Conservation (phyloP, 2,113 vertebrate species). For the Pterocles burchelli region DNA sequence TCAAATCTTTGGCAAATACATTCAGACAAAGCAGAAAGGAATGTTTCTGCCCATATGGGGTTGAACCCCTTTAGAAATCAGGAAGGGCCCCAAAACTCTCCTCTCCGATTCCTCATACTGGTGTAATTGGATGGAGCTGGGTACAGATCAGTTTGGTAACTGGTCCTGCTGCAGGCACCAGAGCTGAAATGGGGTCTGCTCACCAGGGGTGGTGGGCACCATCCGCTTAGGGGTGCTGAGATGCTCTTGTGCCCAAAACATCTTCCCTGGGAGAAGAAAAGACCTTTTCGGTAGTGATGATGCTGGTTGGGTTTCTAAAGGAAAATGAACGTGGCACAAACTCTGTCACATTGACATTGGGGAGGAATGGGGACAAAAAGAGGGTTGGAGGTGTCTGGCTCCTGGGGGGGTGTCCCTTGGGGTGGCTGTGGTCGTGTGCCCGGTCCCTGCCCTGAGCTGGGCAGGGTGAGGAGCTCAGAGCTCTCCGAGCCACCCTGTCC, state of each 20-base stretch:
- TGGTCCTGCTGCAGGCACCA: neutral
- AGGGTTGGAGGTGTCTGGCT: neutral
- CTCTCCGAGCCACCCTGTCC: neutral
- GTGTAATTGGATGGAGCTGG: neutral
- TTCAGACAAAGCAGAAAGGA: neutral
- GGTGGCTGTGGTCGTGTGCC: neutral
- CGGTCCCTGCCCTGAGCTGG: fast-evolving
- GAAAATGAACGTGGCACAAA: neutral
- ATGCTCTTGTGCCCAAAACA: neutral
- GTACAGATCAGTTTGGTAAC: neutral
- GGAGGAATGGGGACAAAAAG: fast-evolving
- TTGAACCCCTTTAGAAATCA: neutral
- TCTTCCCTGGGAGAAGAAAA: neutral
- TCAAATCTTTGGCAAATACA: neutral
- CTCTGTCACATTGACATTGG: fast-evolving
- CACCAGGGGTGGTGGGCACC: neutral
- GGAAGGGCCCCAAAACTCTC: neutral
- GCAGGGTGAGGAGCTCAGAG: neutral
- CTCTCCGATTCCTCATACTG: neutral
- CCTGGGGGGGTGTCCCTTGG: neutral
- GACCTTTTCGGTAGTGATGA: neutral
- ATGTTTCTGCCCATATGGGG: neutral
- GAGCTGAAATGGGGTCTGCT: neutral
- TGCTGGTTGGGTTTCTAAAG: neutral
- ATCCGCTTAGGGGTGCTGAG: neutral